A percentile compares a stretch with the other conserved stretches of the same genome.
These are phyloP conservation scores for Hemicentrotus pulcherrimus DNA, from an alignment of 35 echinoderm and acorn worm species.

Conservation along the genomic window DNA sequence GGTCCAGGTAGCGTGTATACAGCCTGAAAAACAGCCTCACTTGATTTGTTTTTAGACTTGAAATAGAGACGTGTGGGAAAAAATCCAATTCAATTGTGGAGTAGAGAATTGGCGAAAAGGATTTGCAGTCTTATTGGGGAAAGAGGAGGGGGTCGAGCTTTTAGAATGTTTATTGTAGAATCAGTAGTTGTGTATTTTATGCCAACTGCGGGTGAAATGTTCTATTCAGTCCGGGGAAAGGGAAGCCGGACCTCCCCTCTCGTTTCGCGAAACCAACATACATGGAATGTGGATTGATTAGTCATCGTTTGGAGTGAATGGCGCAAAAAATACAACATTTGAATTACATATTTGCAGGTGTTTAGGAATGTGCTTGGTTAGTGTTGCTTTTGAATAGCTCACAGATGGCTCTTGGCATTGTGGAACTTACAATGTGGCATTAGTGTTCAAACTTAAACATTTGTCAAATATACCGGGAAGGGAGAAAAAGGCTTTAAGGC, in stretches of 20 bases:
- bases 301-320: background rate
- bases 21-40: background rate
- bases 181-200: slow-evolving; percentile 38
- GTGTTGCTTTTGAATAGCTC: background rate
- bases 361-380: background rate
- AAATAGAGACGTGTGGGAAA: slow-evolving; percentile 55
- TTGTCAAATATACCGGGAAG: background rate
- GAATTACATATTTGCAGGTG: background rate
- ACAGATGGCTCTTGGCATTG: background rate
- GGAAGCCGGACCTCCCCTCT: slow-evolving; percentile 12
- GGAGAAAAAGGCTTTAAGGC: background rate
- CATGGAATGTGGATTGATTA: background rate
- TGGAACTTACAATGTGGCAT: background rate
- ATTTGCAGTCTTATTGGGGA: slow-evolving; percentile 21
- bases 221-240: background rate
- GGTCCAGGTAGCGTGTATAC: background rate
- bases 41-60: slow-evolving; percentile 45
- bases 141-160: background rate
- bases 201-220: slow-evolving; percentile 6
- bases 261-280: background rate
- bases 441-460: background rate
- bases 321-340: background rate
- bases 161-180: slow-evolving; percentile 34
- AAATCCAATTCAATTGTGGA: slow-evolving; percentile 31
- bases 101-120: background rate